Conservation (phyloP, 2,888 invertebrate species). For the Philereme vetulata region DNA sequence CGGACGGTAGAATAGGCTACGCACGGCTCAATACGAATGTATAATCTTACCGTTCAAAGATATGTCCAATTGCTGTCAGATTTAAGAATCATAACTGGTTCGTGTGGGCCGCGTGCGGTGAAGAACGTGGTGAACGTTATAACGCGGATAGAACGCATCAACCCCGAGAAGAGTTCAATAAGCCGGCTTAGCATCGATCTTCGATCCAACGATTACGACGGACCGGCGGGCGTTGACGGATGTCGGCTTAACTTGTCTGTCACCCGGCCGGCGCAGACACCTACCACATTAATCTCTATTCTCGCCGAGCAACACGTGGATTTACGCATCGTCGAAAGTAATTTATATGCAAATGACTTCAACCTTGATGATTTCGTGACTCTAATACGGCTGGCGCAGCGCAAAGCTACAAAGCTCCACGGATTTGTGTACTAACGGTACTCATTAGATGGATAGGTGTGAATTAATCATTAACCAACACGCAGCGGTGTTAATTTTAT, state of each 20-base stretch:
- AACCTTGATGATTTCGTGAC: conserved; percentile 77
- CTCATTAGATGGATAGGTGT: conserved; percentile 50
- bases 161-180: conserved; percentile 76
- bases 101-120: conserved; percentile 51
- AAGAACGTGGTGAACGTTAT: conserved; percentile 26
- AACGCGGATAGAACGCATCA: conserved; percentile 56
- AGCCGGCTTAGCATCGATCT: conserved; percentile 81
- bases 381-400: conserved; percentile 67
- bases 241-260: conserved; percentile 82
- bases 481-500: conserved; percentile 37
- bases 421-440: conserved; percentile 62
- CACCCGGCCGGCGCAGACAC: conserved; percentile 71
- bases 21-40: conserved; percentile 5
- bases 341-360: conserved; percentile 83
- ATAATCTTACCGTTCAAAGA: conserved; percentile 43
- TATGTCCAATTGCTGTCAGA: conserved; percentile 66
- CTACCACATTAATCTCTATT: conserved; percentile 80
- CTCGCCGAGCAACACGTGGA: conserved; percentile 80
- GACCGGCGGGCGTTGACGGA: conserved; percentile 79
- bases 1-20: neutral
- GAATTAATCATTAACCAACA: conserved; percentile 49
- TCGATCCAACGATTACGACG: conserved; percentile 77
- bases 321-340: conserved; percentile 78
- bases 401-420: conserved; percentile 56
- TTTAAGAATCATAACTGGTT: conserved; percentile 66